Evolutionary conservation across 64 coral and sea anemone genomes (phyloP).

Genomic region (Pachyseris speciosa): DNA sequence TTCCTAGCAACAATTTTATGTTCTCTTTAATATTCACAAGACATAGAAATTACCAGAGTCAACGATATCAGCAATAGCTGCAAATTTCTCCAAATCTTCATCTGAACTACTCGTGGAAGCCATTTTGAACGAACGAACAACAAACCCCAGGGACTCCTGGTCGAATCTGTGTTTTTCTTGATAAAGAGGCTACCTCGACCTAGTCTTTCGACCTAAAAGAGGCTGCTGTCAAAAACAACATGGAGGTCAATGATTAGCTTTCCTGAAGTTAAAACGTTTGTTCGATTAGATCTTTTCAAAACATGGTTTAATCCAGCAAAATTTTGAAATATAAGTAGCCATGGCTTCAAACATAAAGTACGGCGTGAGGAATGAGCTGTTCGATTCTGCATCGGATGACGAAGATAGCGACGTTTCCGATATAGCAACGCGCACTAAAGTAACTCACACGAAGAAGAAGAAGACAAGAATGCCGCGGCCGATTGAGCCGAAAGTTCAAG

Average conservation of each 20-base stretch:
- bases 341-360: constrained; percentile 2
- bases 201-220: background rate
- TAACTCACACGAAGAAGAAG: background rate
- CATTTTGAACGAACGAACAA: constrained; percentile 30
- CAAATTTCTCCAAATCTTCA: constrained; percentile 50
- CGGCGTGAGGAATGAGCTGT: background rate
- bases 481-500: constrained; percentile 3
- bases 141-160: background rate
- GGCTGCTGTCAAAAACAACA: background rate
- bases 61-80: constrained; percentile 26
- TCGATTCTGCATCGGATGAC: constrained; percentile 18
- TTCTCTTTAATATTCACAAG: background rate
- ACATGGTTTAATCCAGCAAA: background rate
- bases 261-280: background rate
- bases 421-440: constrained; percentile 17
- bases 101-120: constrained; percentile 43
- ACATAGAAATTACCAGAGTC: constrained; percentile 22
- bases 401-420: constrained; percentile 3
- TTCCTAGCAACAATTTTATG: background rate
- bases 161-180: background rate
- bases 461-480: background rate
- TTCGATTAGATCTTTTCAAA: background rate
- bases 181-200: background rate
- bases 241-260: background rate
- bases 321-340: background rate